Percentiles rank a stretch among this genome's conserved stretches.
phyloP scores from a whole-genome alignment of 2,797 vertebrate species.

The Smutsia temminckii region DNA sequence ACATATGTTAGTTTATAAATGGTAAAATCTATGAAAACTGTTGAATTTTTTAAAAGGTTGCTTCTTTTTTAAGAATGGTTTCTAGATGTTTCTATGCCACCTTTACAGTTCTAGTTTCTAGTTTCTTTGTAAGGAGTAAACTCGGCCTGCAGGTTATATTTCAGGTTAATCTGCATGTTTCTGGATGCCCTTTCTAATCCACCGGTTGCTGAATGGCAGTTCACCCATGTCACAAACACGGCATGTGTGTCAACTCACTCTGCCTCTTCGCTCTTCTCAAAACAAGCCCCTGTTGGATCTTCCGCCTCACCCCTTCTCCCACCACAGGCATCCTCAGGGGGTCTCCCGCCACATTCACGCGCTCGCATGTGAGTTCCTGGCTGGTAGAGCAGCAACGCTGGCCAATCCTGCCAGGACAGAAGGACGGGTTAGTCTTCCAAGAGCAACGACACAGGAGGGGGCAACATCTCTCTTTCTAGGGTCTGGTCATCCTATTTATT shows the following conservation, averaged over 20 bases:
- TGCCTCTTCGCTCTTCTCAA: conserved; percentile 89
- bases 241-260: conserved; percentile 66
- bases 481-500: neutral
- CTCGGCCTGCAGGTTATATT: neutral
- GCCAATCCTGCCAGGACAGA: conserved; percentile 89
- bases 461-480: conserved; percentile 27
- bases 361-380: conserved; percentile 92
- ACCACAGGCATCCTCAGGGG: conserved; percentile 86
- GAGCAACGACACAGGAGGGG: neutral
- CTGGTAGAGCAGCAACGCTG: conserved; percentile 96
- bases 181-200: conserved; percentile 25
- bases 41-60: conserved; percentile 17
- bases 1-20: conserved; percentile 60
- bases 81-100: neutral
- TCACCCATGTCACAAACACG: neutral
- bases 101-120: neutral
- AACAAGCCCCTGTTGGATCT: conserved; percentile 82
- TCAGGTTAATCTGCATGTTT: neutral
- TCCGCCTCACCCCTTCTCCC: conserved; percentile 87
- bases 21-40: conserved; percentile 58
- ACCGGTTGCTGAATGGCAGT: neutral
- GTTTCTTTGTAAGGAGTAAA: conserved; percentile 35
- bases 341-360: conserved; percentile 85
- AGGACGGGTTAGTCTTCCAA: conserved; percentile 41
- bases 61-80: conserved; percentile 1